Percentiles rank a stretch among this genome's conserved stretches.
phyloP scores from a whole-genome alignment of 2,888 invertebrate genomes.

The Dendrolimus houi region DNA sequence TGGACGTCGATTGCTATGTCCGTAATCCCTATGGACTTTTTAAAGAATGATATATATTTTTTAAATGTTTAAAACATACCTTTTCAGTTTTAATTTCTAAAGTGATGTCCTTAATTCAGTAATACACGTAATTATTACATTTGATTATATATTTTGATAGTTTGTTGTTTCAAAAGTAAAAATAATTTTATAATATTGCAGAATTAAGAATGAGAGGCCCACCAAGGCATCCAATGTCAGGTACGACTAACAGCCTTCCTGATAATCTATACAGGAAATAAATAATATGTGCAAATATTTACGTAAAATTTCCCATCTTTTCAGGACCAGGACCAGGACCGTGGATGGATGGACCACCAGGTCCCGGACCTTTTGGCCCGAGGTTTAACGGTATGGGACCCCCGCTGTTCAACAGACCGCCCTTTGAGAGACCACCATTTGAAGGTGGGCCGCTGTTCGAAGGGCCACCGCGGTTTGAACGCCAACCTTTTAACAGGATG shows the following conservation, averaged over 20 bases:
- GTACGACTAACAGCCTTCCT: constrained; percentile 28
- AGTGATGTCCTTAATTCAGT: too few species aligned
- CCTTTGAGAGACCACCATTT: constrained; percentile 45
- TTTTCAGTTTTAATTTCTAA: too few species aligned
- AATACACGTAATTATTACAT: too few species aligned
- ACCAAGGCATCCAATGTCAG: constrained; percentile 54
- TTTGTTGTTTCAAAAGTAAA: neutral
- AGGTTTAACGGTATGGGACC: constrained; percentile 65
- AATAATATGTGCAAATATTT: neutral
- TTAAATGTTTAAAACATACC: too few species aligned
- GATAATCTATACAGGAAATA: neutral
- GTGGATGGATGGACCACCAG: constrained; percentile 20
- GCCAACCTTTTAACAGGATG: constrained; percentile 40
- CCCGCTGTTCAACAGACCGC: constrained; percentile 25
- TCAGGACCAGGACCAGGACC: constrained; percentile 34
- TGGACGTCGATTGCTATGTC: too few species aligned
- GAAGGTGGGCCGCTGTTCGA: constrained; percentile 37
- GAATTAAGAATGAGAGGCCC: constrained; percentile 68
- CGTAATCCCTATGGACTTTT: too few species aligned
- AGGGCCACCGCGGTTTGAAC: constrained; percentile 35
- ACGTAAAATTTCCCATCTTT: constrained; percentile 16
- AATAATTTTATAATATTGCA: constrained; percentile 29
- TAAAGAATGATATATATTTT: too few species aligned
- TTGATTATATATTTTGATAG: too few species aligned
- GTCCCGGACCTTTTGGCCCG: constrained; percentile 47